Evolutionary conservation across 2,888 invertebrate genomes (phyloP).

Genomic region (Azorinus chamasolen): DNA sequence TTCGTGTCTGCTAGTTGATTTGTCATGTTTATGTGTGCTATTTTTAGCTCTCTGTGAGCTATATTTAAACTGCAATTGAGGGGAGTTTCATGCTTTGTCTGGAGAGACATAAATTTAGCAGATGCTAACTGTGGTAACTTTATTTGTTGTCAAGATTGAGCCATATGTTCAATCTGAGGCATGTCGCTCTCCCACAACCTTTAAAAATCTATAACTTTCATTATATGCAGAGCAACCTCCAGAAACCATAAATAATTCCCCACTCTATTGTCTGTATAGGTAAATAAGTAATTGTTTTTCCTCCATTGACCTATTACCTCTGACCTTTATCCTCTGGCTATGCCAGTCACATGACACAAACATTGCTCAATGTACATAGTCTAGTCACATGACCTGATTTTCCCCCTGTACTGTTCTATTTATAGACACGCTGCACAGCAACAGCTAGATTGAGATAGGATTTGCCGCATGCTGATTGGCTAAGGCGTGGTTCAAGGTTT

Average conservation of each 20-base stretch:
- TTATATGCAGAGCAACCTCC: background rate
- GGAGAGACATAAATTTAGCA: no score
- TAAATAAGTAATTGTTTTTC: conserved; percentile 16
- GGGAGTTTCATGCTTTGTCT: no score
- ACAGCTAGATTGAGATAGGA: conserved; percentile 70
- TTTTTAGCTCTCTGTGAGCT: background rate
- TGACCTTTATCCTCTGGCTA: conserved; percentile 32
- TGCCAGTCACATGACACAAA: conserved; percentile 48
- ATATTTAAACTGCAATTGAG: background rate
- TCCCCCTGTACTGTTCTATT: conserved; percentile 62
- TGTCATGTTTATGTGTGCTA: background rate
- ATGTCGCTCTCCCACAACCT: no score
- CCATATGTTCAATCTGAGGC: no score
- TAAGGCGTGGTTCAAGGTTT: conserved; percentile 70
- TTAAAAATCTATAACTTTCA: no score
- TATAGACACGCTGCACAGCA: conserved; percentile 77
- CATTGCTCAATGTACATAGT: conserved; percentile 38
- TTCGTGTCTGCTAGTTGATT: no score
- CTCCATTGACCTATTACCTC: conserved; percentile 35
- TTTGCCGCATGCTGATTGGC: conserved; percentile 71
- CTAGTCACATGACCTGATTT: conserved; percentile 64
- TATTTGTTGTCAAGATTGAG: no score
- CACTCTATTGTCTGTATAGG: background rate
- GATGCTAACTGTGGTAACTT: no score
- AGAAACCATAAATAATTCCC: conserved; percentile 3